Percentiles rank a stretch among this genome's conserved stretches.
phyloP scores from a whole-genome alignment of 2,113 vertebrate genomes.

The Chinchilla lanigera region DNA sequence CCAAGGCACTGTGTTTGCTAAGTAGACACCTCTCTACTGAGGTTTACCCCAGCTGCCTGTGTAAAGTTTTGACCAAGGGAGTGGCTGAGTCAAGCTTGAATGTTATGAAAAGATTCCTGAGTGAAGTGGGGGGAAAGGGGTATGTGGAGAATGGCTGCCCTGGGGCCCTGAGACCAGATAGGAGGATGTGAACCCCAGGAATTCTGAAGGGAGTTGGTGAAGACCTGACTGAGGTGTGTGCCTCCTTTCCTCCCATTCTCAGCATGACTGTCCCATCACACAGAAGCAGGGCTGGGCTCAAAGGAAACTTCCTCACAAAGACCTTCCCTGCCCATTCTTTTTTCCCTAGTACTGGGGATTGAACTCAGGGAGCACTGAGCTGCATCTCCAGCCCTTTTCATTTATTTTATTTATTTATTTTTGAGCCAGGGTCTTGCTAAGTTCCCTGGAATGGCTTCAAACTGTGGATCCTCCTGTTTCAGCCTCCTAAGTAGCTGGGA shows the following conservation, averaged over 20 bases:
- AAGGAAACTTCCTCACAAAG: neutral
- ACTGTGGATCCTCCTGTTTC: neutral
- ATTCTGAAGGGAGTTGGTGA: neutral
- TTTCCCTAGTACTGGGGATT: neutral
- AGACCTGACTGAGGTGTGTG: neutral
- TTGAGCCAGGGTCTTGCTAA: neutral
- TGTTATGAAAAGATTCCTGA: neutral
- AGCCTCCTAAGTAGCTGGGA: neutral
- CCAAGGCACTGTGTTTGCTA: neutral
- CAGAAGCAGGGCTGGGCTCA: neutral
- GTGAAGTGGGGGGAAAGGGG: neutral
- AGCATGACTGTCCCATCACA: neutral
- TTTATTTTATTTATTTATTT: neutral
- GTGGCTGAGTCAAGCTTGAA: neutral
- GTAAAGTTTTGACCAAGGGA: neutral
- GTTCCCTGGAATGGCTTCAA: neutral
- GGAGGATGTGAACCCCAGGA: neutral
- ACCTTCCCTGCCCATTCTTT: neutral
- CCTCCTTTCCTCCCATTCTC: neutral
- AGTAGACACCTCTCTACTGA: neutral
- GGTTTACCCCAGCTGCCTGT: neutral
- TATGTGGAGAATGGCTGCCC: neutral
- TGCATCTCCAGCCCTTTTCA: neutral
- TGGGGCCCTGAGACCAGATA: neutral
- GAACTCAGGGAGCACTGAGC: neutral